These are phyloP conservation scores for Patella caerulea DNA, from an alignment of 2,888 invertebrate genomes.

Conservation along the genomic window DNA sequence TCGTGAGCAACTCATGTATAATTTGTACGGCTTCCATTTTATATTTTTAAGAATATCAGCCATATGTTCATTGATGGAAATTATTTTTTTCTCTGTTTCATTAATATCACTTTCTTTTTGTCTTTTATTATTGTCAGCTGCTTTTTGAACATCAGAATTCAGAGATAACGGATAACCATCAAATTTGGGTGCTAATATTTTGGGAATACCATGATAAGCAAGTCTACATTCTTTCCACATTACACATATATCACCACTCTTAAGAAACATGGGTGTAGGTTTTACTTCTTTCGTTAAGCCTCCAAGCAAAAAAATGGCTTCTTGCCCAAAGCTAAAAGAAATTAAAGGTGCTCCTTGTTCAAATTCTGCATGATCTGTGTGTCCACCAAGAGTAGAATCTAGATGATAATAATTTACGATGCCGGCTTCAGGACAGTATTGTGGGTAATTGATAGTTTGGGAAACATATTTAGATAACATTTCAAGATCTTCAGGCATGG, in stretches of 20 bases:
- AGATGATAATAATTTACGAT: conserved; percentile 97
- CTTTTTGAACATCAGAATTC: neutral
- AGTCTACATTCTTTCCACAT: conserved; percentile 90
- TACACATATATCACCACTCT: conserved; percentile 91
- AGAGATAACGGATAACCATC: neutral
- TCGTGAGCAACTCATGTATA: conserved; percentile 81
- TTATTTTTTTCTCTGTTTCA: neutral
- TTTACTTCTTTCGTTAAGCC: conserved; percentile 77
- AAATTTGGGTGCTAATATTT: conserved; percentile 74
- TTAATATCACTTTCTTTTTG: conserved; percentile 68
- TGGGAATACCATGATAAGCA: conserved; percentile 94
- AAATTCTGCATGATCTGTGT: conserved; percentile 94
- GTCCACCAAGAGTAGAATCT: conserved; percentile 92
- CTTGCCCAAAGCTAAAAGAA: conserved; percentile 94
- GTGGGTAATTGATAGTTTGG: conserved; percentile 54
- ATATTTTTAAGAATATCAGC: conserved; percentile 15
- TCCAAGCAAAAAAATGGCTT: conserved; percentile 94
- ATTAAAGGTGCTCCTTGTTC: conserved; percentile 89
- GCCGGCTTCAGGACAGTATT: conserved; percentile 83
- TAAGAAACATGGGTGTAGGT: conserved; percentile 77
- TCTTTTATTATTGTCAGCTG: neutral
- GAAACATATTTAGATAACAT: conserved; percentile 78
- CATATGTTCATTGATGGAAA: conserved; percentile 33
- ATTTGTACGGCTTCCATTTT: conserved; percentile 57
- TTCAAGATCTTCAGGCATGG: conserved; percentile 83